phyloP scores from a whole-genome alignment of 2,113 vertebrate genomes.

The Caranx melampygus region DNA sequence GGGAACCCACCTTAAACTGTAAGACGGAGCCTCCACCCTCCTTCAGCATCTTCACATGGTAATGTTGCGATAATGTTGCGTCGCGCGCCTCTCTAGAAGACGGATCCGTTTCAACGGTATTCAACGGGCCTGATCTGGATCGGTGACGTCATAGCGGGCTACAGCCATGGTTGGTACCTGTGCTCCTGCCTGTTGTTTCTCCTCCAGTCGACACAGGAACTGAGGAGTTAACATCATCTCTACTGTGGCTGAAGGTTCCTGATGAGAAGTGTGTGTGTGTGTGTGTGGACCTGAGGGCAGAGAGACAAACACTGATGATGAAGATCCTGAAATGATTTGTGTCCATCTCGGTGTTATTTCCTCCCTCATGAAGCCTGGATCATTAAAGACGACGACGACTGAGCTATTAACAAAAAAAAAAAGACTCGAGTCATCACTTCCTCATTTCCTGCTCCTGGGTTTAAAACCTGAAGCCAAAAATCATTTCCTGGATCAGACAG shows the following conservation, averaged over 20 bases:
- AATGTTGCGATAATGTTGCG: too few relatives aligned
- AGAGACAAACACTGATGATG: background rate
- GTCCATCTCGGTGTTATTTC: slow-evolving; percentile 4
- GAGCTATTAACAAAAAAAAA: background rate
- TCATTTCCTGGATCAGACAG: background rate
- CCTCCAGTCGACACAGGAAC: too few relatives aligned
- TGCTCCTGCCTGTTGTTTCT: too few relatives aligned
- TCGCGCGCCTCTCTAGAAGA: too few relatives aligned
- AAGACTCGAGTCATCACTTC: background rate
- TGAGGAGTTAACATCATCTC: too few relatives aligned
- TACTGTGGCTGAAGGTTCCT: background rate
- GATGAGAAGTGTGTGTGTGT: background rate
- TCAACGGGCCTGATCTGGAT: too few relatives aligned
- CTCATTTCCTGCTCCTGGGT: slow-evolving; percentile 3
- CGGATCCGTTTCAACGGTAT: too few relatives aligned
- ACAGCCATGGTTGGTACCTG: too few relatives aligned
- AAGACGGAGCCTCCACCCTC: too few relatives aligned
- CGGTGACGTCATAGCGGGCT: too few relatives aligned
- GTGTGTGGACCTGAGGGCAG: background rate
- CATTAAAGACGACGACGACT: background rate
- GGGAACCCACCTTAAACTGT: too few relatives aligned
- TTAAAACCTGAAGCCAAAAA: background rate
- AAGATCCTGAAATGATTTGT: slow-evolving; percentile 1
- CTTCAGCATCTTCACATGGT: too few relatives aligned
- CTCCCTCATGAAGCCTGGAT: background rate